Base-by-base conservation (phyloP, 2,888 invertebrate genomes). In the Antitype chi region DNA sequence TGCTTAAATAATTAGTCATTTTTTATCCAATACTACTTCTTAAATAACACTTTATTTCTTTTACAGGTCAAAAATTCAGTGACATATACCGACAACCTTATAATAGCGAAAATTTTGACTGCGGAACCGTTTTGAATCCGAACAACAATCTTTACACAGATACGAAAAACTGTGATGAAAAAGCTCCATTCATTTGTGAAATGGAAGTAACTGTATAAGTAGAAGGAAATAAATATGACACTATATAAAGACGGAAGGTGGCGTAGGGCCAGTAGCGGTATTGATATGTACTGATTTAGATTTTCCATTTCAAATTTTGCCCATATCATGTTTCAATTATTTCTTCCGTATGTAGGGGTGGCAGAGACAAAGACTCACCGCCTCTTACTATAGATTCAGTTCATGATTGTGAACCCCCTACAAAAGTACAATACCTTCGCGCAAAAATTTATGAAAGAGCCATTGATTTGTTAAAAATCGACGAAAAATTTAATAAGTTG, bases 61-160 rank as follows among this genome's bases (percentile, higher is more conserved):
- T 82, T 64, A 15, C 80, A 91, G 91, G 91, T 72, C 81, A 89
- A 25, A 89, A 85, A 68, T 71, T 87, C 11, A 83, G 75, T n/a
- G 85, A 87, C 4, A 13, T 80, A 6, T 83, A 85, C 17, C 81
- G 47, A 13, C 43, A 67, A 8, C 0, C 8, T 0, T 80, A 77
- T 4, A 49, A 72, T 11, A 0, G 1, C 0, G 25, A 28, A 0
- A 20, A 4, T 55, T 1, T 0, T 15, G 77, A 80, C n/a, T 77
- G 77, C 53, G 88, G 43, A 0, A n/a, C n/a, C 8, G 64, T 74
- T 52, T 47, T 52, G 64, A 47, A 13, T 13, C 32, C 0, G 2
- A 1, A 66, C 28, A 2, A 0, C 8, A 0, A 0, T 53, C 57
- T 78, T 3, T 74, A 53, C 15, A 78, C 78, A 1, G 17, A 47